A percentile compares a stretch with the other conserved stretches of the same genome.
Conservation (phyloP, 2,888 invertebrate genomes). For the Dastarcus helophoroides region DNA sequence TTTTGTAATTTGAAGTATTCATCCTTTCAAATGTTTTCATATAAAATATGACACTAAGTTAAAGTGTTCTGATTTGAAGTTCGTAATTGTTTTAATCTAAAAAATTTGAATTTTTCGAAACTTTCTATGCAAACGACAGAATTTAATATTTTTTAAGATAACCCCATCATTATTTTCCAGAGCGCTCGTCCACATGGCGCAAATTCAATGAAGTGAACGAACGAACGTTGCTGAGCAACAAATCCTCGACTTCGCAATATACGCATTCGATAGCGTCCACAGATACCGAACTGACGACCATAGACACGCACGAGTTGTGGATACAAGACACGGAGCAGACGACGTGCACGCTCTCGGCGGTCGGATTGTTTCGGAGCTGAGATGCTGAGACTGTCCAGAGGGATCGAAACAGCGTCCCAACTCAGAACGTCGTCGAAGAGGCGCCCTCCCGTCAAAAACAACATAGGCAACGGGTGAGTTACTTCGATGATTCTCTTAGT, state of each 20-base stretch:
- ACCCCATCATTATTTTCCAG: constrained; percentile 36
- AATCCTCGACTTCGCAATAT: constrained; percentile 48
- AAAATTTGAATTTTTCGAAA: too few species aligned
- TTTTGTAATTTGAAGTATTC: too few species aligned
- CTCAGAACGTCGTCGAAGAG: constrained; percentile 10
- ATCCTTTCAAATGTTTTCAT: too few species aligned
- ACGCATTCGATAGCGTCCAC: constrained; percentile 64
- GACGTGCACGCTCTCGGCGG: constrained; percentile 72
- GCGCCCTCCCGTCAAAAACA: constrained; percentile 14
- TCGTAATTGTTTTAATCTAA: too few species aligned
- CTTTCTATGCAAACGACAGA: too few species aligned
- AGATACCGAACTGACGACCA: constrained; percentile 72
- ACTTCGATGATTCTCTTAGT: too few species aligned
- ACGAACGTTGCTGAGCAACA: constrained; percentile 21
- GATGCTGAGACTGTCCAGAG: constrained; percentile 73
- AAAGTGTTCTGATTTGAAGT: too few species aligned
- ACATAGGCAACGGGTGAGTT: constrained; percentile 24
- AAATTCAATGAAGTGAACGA: constrained; percentile 36
- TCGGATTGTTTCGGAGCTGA: constrained; percentile 79
- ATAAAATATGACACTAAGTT: too few species aligned
- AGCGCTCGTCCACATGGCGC: constrained; percentile 70
- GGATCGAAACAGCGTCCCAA: constrained; percentile 58
- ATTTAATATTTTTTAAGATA: too few species aligned
- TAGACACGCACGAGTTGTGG: constrained; percentile 78
- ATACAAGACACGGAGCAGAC: constrained; percentile 56